Base-by-base conservation (phyloP, 2,888 invertebrate species). In the Hydriomena furcata region DNA sequence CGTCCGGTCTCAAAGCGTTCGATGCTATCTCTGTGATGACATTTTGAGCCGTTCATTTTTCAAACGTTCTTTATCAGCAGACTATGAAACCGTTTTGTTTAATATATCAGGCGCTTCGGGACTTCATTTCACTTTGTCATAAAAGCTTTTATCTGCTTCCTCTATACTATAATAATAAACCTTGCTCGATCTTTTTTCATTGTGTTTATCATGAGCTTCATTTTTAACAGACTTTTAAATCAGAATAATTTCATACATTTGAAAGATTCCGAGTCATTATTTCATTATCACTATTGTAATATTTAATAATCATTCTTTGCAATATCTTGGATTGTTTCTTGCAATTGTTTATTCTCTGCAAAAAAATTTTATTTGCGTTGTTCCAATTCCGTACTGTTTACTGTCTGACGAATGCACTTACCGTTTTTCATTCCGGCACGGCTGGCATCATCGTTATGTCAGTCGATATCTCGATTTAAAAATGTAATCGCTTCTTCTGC, bases 41-140 rank as follows among this genome's bases (percentile, higher is more conserved):
- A 25, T 60, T 55, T 54, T 41, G 45, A 44, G 40, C 38, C 46
- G 43, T 52, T 66, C 48, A 61, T 63, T 60, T 65, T 60, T 65
- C 58, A 35, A 60, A 53, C 8, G 34, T 60, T 55, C 24, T 44
- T 42, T 55, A 58, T 66, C 60, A 57, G 48, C 54, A 55, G 52
- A 58, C 52, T 56, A 44, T 40, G 46, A 38, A 38, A 42, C 46
- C 30, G 43, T 60, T 61, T 58, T 52, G 43, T 62, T 63, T 63
- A 64, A 60, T 62, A 42, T 47, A 60, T 48, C 47, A 46, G 28
- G 25, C 36, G 34, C 34, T 52, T 35, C 21, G 37, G 46, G 44
- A 46, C 30, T 58, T 48, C 46, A 52, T 56, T 63, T 43, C 37
- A 35, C 51, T 53, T 41, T 40, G 48, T 60, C 58, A 52, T 66